phyloP scores from a whole-genome alignment of 2,113 vertebrate genomes.

The Mionectes macconnelli region DNA sequence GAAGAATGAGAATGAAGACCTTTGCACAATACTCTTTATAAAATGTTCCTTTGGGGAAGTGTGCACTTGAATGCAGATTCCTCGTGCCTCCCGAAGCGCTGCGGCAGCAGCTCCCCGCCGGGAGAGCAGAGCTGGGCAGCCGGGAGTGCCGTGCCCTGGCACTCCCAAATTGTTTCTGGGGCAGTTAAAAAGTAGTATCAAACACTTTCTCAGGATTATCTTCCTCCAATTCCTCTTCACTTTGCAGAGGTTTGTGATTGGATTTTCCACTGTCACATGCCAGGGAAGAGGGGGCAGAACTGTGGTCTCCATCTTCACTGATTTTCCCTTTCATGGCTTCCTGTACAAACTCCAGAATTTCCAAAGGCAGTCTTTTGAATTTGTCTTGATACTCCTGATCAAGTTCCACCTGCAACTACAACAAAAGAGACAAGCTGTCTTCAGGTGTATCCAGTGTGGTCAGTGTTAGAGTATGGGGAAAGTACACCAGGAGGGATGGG shows the following conservation, averaged over 20 bases:
- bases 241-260: constrained; percentile 84
- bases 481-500: not conserved
- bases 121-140: constrained; percentile 11
- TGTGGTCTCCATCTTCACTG: constrained; percentile 80
- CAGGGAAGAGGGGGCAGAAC: constrained; percentile 66
- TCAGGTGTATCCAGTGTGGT: not conserved
- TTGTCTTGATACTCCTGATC: constrained; percentile 99
- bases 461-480: not conserved
- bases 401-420: constrained; percentile 90
- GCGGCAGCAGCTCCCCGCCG: constrained; percentile 59
- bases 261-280: constrained; percentile 78
- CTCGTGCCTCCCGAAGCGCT: constrained; percentile 67
- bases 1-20: constrained; percentile 52
- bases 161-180: constrained; percentile 19
- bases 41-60: constrained; percentile 52
- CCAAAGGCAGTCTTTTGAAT: constrained; percentile 93
- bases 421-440: constrained; percentile 57
- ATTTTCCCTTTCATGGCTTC: constrained; percentile 91
- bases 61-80: constrained; percentile 54
- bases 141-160: not conserved
- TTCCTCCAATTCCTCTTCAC: constrained; percentile 85
- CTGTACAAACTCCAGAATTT: constrained; percentile 98
- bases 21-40: constrained; percentile 37
- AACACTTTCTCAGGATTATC: constrained; percentile 84
- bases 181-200: constrained; percentile 87